Percentiles rank a stretch among this genome's conserved stretches.
Conservation (phyloP, 2,113 vertebrate species). For the Puntigrus tetrazona region DNA sequence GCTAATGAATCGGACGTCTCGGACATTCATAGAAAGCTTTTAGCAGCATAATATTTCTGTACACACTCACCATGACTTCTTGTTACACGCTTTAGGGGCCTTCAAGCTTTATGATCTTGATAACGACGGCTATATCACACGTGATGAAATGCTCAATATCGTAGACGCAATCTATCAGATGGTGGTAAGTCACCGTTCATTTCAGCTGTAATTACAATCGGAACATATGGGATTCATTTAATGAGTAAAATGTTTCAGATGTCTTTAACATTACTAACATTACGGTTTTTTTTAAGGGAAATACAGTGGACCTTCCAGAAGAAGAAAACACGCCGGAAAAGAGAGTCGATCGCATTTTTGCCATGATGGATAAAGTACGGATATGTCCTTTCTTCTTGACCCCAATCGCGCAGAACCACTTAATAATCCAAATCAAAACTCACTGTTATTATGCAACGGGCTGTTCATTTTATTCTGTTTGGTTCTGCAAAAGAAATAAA, state of each 20-base stretch:
- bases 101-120: constrained; percentile 98
- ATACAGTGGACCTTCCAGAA: constrained; percentile 96
- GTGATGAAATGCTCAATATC: constrained; percentile 97
- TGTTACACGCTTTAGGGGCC: constrained; percentile 81
- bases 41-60: background rate
- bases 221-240: background rate
- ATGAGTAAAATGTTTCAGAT: background rate
- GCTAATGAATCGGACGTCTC: too few species aligned
- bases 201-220: background rate
- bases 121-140: constrained; percentile 96
- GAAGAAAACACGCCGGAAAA: constrained; percentile 98
- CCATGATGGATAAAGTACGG: constrained; percentile 98
- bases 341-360: constrained; percentile 95
- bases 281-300: constrained; percentile 86
- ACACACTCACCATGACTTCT: constrained; percentile 33
- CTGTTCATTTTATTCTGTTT: background rate
- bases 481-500: background rate
- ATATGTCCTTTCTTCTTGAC: background rate
- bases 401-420: background rate
- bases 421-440: background rate
- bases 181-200: constrained; percentile 84
- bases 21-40: background rate
- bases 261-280: background rate
- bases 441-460: background rate
- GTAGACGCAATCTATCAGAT: constrained; percentile 99